A percentile compares a stretch with the other conserved stretches of the same genome.
Conservation (phyloP, 1,140 invertebrate species). For the Archivesica marissinica region DNA sequence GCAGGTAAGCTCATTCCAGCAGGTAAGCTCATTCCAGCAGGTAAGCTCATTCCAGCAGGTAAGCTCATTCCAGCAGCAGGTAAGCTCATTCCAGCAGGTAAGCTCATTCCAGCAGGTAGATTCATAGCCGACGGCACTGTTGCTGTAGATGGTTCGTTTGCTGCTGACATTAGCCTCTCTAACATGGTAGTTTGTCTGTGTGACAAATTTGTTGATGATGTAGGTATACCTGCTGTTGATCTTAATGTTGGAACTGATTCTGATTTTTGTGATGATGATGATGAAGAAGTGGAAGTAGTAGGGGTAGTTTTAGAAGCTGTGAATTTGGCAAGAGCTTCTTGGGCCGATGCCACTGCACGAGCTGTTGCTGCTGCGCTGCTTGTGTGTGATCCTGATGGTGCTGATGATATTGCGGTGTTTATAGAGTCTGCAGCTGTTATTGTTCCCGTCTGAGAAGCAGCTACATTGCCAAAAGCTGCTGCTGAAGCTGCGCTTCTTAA, state of each 20-base stretch:
- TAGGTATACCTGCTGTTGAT: not conserved
- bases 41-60: not conserved
- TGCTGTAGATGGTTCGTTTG: not conserved
- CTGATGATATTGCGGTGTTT: not conserved
- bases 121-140: not conserved
- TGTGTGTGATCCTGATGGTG: not conserved
- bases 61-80: not conserved
- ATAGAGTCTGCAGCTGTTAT: no score
- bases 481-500: no score
- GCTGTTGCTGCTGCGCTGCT: not conserved
- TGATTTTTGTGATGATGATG: not conserved
- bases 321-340: slow-evolving; percentile 11
- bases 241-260: not conserved
- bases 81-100: not conserved
- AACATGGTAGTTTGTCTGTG: not conserved
- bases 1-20: no score
- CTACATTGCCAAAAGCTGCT: no score
- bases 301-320: not conserved
- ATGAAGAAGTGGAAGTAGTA: not conserved
- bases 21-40: no score
- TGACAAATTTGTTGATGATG: not conserved
- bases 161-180: not conserved
- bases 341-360: not conserved
- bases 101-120: slow-evolving; percentile 6
- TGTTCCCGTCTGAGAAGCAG: no score